phyloP scores from a whole-genome alignment of 2,888 invertebrate genomes.

The Lepetodrilus schrolli region DNA sequence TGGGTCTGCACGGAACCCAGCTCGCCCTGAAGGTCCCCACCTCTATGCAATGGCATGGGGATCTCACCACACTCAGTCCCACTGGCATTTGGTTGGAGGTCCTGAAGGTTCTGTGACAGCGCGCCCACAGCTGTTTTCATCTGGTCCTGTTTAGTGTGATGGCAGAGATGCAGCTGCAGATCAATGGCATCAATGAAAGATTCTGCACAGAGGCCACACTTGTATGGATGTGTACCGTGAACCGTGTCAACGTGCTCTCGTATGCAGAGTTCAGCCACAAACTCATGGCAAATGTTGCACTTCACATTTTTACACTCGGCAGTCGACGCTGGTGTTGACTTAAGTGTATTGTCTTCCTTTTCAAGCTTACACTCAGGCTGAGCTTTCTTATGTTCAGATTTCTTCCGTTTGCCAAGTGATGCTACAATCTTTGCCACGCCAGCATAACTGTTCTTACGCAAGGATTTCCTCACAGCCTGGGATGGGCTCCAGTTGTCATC shows the following conservation, averaged over 20 bases:
- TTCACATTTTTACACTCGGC: not conserved
- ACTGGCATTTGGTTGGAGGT: not conserved
- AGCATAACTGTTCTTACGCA: not conserved
- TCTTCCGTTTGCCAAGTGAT: not conserved
- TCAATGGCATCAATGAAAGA: not conserved
- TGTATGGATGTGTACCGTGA: not conserved
- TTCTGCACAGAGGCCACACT: not conserved
- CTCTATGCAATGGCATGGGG: not conserved
- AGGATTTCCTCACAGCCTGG: not conserved
- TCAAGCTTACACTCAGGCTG: too few relatives aligned
- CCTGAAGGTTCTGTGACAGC: not conserved
- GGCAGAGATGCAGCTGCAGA: not conserved
- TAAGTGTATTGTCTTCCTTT: too few relatives aligned
- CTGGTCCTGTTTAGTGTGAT: not conserved
- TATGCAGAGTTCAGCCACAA: not conserved
- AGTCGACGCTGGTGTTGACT: too few relatives aligned
- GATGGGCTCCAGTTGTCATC: not conserved
- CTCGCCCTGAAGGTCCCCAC: not conserved
- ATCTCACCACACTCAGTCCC: not conserved
- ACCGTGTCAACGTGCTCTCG: not conserved
- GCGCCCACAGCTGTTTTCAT: not conserved
- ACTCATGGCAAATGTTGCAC: not conserved
- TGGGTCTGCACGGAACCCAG: not conserved
- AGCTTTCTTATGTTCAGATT: too few relatives aligned
- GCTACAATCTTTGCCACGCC: slow-evolving; percentile 10